A percentile compares a stretch with the other conserved stretches of the same genome.
Conservation (phyloP, 2,797 vertebrate species). For the Argya squamiceps region DNA sequence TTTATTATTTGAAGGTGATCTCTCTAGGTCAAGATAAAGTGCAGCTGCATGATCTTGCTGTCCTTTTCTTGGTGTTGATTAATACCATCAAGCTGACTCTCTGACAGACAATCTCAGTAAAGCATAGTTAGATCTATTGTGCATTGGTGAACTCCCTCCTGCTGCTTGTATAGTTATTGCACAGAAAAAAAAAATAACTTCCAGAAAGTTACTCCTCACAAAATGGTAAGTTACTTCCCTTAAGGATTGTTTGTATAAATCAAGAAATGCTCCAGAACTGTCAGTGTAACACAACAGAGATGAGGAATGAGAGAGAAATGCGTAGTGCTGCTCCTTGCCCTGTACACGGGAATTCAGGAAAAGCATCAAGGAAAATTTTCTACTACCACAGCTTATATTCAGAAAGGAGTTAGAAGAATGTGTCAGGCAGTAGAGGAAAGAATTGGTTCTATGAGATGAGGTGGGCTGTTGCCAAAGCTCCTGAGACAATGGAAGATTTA, state of each 20-base stretch:
- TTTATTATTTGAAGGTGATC: constrained; percentile 18
- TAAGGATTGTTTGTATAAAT: neutral
- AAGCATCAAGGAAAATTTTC: neutral
- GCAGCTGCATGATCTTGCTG: neutral
- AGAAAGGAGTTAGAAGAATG: neutral
- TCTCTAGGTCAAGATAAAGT: constrained; percentile 1
- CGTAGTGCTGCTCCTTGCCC: neutral
- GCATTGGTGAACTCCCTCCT: neutral
- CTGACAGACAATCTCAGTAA: neutral
- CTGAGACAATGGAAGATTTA: neutral
- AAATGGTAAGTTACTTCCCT: neutral
- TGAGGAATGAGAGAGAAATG: neutral
- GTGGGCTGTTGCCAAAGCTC: neutral
- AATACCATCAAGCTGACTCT: neutral
- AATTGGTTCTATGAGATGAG: neutral
- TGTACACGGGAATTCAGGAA: neutral
- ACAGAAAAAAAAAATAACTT: neutral
- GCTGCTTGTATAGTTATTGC: neutral
- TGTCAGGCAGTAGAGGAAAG: neutral
- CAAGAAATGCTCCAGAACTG: neutral
- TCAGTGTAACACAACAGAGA: neutral
- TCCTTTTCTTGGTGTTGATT: neutral
- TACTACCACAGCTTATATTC: neutral
- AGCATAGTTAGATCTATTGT: neutral
- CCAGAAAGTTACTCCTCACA: neutral